These are phyloP conservation scores for Urophycis tenuis DNA, from an alignment of 2,797 vertebrate genomes.

Conservation along the genomic window DNA sequence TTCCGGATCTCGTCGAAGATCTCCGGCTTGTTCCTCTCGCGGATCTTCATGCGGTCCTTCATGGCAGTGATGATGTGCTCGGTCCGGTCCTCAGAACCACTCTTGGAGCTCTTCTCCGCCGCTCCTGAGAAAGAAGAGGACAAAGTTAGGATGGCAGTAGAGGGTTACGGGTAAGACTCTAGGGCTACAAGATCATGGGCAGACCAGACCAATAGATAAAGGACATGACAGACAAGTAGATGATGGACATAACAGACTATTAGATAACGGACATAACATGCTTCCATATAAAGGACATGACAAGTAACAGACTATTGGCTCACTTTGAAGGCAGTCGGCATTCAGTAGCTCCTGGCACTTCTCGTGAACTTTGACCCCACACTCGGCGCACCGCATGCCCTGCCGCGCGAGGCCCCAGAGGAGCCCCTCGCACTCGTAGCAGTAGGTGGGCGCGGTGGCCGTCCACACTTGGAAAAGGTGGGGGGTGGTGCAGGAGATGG, in stretches of 20 bases:
- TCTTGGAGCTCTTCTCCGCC: constrained; percentile 95
- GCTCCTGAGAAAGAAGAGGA: too few species aligned
- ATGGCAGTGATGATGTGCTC: constrained; percentile 99
- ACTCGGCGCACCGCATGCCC: constrained; percentile 97
- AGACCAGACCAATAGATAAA: too few species aligned
- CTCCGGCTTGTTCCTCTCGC: constrained; percentile 96
- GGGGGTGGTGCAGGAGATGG: constrained; percentile 95
- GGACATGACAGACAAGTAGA: too few species aligned
- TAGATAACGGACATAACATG: too few species aligned
- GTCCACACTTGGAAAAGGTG: constrained; percentile 99
- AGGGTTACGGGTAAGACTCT: too few species aligned
- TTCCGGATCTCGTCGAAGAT: constrained; percentile 97
- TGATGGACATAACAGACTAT: too few species aligned
- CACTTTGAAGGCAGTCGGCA: constrained; percentile 95
- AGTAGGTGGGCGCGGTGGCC: constrained; percentile 96
- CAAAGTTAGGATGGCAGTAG: too few species aligned
- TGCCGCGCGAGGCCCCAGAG: constrained; percentile 97
- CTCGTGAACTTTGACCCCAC: constrained; percentile 96
- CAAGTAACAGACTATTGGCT: too few species aligned
- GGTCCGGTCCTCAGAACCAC: constrained; percentile 91
- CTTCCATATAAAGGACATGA: too few species aligned
- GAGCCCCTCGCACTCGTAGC: constrained; percentile 96
- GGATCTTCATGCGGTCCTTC: constrained; percentile 98
- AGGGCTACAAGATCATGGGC: too few species aligned
- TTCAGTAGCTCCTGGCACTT: constrained; percentile 99